These are phyloP conservation scores for Lutraria rhynchaena DNA, from an alignment of 1,140 invertebrate species.

Conservation along the genomic window DNA sequence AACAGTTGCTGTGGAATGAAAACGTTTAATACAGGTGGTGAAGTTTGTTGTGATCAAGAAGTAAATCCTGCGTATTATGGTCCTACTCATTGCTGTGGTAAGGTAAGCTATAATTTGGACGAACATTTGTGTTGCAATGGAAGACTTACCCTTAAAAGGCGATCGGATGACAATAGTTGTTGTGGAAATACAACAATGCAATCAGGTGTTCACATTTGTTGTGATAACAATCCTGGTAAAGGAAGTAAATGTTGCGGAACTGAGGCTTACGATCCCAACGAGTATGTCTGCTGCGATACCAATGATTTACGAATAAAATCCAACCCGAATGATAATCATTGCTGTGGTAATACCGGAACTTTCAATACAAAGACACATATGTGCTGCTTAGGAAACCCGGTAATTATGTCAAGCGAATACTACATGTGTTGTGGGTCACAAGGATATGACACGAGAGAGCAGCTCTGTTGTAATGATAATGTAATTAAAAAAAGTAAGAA, in stretches of 20 bases:
- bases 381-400: conserved; percentile 22
- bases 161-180: conserved; percentile 20
- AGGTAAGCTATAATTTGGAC: conserved; percentile 14
- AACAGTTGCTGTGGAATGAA: conserved; percentile 20
- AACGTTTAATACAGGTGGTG: not conserved
- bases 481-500: conserved; percentile 9
- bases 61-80: not conserved
- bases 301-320: conserved; percentile 20
- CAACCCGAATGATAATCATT: conserved; percentile 23
- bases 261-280: conserved; percentile 6
- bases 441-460: conserved; percentile 8
- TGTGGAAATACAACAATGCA: conserved; percentile 30
- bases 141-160: not conserved
- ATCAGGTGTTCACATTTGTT: conserved; percentile 3
- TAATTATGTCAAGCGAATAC: not conserved
- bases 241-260: conserved; percentile 22
- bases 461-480: conserved; percentile 37
- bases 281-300: conserved; percentile 32
- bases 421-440: conserved; percentile 28
- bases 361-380: conserved; percentile 26
- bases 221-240: conserved; percentile 20
- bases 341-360: conserved; percentile 4
- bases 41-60: conserved; percentile 28
- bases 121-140: conserved; percentile 24
- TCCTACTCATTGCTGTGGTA: conserved; percentile 10